Conservation (phyloP, 2,797 vertebrate genomes). For the Typhlichthys subterraneus region DNA sequence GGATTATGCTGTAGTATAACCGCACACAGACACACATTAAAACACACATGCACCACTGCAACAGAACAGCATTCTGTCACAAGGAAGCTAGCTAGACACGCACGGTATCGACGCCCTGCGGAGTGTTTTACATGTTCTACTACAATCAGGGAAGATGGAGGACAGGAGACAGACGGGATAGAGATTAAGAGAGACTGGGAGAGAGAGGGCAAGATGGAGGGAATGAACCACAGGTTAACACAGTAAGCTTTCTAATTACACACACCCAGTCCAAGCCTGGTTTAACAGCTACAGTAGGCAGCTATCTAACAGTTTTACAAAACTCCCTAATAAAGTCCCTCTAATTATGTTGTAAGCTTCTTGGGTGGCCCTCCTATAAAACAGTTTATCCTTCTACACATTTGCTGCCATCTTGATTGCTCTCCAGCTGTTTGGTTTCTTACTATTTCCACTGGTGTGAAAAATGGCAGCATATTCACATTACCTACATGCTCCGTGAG, state of each 20-base stretch:
- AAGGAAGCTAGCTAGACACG: conserved; percentile 32
- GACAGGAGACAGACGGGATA: background rate
- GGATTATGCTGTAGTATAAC: no score
- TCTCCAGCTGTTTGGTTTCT: conserved; percentile 1
- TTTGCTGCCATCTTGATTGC: conserved; percentile 30
- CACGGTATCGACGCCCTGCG: no score
- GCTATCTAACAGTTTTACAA: conserved; percentile 22
- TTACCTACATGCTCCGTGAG: conserved; percentile 18
- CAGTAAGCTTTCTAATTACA: conserved; percentile 21
- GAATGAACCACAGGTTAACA: no score
- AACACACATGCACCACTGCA: conserved; percentile 10
- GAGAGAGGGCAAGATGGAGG: conserved; percentile 13
- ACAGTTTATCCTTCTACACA: conserved; percentile 17
- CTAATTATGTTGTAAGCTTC: conserved; percentile 47
- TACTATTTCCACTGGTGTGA: conserved; percentile 39
- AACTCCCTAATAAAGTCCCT: conserved; percentile 38
- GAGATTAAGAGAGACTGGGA: conserved; percentile 1
- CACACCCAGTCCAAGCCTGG: conserved; percentile 22
- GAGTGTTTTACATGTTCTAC: conserved; percentile 10
- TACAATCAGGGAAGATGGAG: no score
- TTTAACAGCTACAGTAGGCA: conserved; percentile 13
- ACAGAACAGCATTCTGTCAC: conserved; percentile 20
- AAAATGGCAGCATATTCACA: conserved; percentile 51
- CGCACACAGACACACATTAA: background rate
- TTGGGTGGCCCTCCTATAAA: conserved; percentile 43